Evolutionary conservation across 2,113 vertebrate genomes (phyloP).

Genomic region (Ciconia maguari): DNA sequence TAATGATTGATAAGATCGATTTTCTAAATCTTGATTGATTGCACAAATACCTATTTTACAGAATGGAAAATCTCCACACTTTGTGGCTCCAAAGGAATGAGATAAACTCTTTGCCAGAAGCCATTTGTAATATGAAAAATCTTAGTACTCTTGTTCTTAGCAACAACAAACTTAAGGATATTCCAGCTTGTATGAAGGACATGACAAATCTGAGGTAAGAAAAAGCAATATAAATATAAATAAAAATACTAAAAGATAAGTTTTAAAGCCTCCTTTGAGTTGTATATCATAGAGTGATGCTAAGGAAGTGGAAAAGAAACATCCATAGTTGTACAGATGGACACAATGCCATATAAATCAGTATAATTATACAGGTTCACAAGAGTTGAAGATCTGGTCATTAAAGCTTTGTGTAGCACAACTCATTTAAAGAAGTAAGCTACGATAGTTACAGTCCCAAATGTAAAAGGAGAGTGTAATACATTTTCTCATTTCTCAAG

Average conservation of each 20-base stretch:
- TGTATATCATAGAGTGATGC: not conserved
- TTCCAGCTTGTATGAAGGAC: conserved; percentile 85
- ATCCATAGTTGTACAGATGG: not conserved
- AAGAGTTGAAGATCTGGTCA: not conserved
- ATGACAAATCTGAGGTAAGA: conserved; percentile 87
- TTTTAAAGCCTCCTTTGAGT: not conserved
- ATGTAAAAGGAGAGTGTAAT: not conserved
- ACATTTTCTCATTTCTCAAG: not conserved
- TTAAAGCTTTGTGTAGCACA: not conserved
- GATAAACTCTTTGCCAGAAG: conserved; percentile 84
- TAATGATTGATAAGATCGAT: not conserved
- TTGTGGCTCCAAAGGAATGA: conserved; percentile 95
- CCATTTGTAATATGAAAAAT: conserved; percentile 81
- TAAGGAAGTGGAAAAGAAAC: not conserved
- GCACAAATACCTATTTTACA: conserved; percentile 48
- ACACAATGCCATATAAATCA: not conserved
- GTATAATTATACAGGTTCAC: not conserved
- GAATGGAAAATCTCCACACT: conserved; percentile 90
- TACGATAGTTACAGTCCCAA: not conserved
- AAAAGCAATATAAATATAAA: not conserved
- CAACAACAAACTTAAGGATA: conserved; percentile 85
- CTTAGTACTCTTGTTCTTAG: conserved; percentile 92
- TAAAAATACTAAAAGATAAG: not conserved
- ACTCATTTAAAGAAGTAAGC: not conserved
- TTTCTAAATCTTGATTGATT: not conserved